A percentile compares a stretch with the other conserved stretches of the same genome.
These are phyloP conservation scores for Mandrillus leucophaeus DNA, from an alignment of 2,113 vertebrate species.

Conservation along the genomic window DNA sequence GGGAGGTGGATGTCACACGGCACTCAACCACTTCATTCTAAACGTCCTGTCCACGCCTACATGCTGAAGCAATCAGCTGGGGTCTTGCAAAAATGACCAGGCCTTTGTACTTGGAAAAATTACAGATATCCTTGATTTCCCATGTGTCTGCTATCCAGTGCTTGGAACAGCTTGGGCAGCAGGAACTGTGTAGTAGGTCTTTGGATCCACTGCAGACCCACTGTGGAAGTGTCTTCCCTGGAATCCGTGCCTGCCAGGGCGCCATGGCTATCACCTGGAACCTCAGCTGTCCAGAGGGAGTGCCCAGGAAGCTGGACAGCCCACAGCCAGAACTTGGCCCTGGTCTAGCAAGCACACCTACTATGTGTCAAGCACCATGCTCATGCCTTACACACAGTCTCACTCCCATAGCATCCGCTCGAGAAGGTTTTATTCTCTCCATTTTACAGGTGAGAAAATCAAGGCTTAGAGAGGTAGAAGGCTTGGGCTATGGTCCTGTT, in stretches of 20 bases:
- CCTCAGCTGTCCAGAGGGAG: background rate
- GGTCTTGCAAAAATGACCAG: background rate
- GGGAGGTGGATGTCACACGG: background rate
- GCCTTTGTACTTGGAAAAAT: background rate
- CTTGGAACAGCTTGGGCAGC: background rate
- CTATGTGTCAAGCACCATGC: background rate
- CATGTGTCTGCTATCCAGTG: background rate
- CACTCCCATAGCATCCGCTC: background rate
- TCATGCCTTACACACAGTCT: background rate
- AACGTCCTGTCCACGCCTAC: rapidly evolving
- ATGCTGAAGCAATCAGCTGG: background rate
- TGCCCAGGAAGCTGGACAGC: background rate
- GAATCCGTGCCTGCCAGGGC: rapidly evolving
- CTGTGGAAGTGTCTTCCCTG: rapidly evolving
- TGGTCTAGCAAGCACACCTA: rapidly evolving
- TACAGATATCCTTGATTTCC: background rate
- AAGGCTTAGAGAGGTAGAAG: background rate
- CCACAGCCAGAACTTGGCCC: background rate
- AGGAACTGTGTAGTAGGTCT: background rate
- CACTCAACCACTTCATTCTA: too few species aligned
- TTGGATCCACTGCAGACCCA: too few species aligned
- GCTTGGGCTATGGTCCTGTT: background rate
- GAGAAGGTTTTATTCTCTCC: background rate
- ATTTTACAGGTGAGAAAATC: background rate
- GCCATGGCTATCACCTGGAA: background rate